Base-by-base conservation (phyloP, 1,140 invertebrate species). In the Arctopsyche grandis region DNA sequence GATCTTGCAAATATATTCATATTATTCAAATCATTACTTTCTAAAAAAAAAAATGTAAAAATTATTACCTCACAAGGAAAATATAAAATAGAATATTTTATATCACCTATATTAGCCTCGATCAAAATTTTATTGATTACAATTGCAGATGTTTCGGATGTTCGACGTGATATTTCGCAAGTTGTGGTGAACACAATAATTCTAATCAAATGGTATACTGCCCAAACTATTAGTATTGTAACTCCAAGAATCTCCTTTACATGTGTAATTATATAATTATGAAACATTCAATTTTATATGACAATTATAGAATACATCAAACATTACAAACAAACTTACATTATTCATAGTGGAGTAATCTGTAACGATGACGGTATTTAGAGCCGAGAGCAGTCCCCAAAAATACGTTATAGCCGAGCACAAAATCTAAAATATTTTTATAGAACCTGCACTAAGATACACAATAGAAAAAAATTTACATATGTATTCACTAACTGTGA, bases 1-100 rank as follows among this genome's bases (percentile, higher is more conserved):
- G 19, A 60, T 60, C 56, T 60, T 60, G 56, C 56, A 60, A 19
- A 60, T 19, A 21, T n/a, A 21, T 60, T 60, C 14, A 60, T 19
- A 1, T 9, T 60, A 19, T 60, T 9, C 9, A 19, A 60, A 19
- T 1, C 56, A 21, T 60, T 21, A 1, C 19, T 60, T 19, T 60
- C 56, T 60, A 21, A 60, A 60, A 60, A 9, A 19, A 60, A 19
- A 19, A 19, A n/a, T n/a, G n/a, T n/a, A n/a, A n/a, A n/a, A n/a
- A n/a, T n/a, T n/a, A n/a, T n/a, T n/a, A n/a, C n/a, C n/a, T n/a
- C n/a, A n/a, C n/a, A n/a, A n/a, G n/a, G n/a, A n/a, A n/a, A n/a
- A n/a, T n/a, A n/a, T n/a, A n/a, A n/a, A n/a, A n/a, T n/a, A n/a
- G n/a, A n/a, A n/a, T n/a, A n/a, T 52, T 52, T 5, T 3, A 38